Conservation (phyloP, 2,797 vertebrate species). For the Centropyge bicolor region DNA sequence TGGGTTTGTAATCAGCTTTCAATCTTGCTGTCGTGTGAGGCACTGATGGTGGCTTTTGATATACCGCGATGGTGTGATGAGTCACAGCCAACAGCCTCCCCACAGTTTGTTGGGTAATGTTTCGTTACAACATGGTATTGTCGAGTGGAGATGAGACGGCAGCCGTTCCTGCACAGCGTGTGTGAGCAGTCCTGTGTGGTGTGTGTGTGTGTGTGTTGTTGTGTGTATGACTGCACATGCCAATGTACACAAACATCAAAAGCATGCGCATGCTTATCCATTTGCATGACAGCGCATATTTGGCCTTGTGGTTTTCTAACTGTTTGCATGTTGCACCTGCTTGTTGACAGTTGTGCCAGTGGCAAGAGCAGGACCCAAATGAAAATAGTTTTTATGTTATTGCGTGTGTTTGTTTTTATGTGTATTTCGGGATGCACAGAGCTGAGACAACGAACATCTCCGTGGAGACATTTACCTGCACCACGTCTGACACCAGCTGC, state of each 20-base stretch:
- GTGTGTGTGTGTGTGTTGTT: neutral
- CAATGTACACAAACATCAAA: neutral
- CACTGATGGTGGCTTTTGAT: neutral
- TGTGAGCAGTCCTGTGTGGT: rapidly evolving
- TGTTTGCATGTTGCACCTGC: neutral
- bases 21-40: neutral
- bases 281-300: neutral
- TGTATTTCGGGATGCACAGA: neutral
- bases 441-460: neutral
- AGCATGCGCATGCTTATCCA: neutral
- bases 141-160: neutral
- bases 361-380: neutral
- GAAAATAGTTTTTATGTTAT: neutral
- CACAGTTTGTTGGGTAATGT: neutral
- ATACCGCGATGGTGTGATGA: neutral
- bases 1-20: neutral
- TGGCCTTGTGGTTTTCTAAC: neutral
- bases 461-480: constrained; percentile 48
- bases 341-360: neutral
- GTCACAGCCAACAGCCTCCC: neutral
- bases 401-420: constrained; percentile 6
- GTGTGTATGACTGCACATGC: neutral
- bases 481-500: constrained; percentile 54
- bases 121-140: neutral
- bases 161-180: neutral